These are phyloP conservation scores for Sphaerophoria rueppellii DNA, from an alignment of 2,888 invertebrate species.

Conservation along the genomic window DNA sequence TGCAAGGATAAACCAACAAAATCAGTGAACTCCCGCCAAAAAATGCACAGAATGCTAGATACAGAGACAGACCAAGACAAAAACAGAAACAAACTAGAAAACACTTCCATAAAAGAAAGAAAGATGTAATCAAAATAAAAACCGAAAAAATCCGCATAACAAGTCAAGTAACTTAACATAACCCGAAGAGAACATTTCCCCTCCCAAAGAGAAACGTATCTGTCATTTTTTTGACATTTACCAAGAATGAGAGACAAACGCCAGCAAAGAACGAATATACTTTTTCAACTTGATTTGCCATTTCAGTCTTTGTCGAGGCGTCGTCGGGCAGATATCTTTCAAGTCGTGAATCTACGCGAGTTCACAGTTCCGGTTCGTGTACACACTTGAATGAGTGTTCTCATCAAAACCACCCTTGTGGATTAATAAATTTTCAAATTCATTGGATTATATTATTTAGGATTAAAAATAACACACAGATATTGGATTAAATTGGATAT, in stretches of 20 bases:
- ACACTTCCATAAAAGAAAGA: neutral
- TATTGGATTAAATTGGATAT: constrained; percentile 54
- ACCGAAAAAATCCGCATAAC: constrained; percentile 28
- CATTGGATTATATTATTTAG: constrained; percentile 59
- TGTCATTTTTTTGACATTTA: constrained; percentile 31
- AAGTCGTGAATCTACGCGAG: constrained; percentile 52
- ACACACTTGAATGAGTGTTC: constrained; percentile 55
- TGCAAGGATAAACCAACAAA: too few species aligned
- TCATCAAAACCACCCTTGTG: constrained; percentile 50
- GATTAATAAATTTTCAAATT: constrained; percentile 50
- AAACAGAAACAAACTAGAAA: neutral
- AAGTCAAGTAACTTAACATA: neutral
- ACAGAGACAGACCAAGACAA: constrained; percentile 1
- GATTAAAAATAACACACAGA: constrained; percentile 20
- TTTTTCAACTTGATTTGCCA: constrained; percentile 46
- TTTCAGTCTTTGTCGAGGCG: constrained; percentile 72
- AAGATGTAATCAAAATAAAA: constrained; percentile 29
- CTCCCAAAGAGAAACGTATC: neutral
- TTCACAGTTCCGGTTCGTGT: constrained; percentile 69
- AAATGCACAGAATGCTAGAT: too few species aligned
- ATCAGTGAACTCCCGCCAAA: too few species aligned
- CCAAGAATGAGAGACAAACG: neutral
- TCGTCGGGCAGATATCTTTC: constrained; percentile 63
- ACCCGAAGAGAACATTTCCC: constrained; percentile 53
- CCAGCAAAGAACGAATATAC: constrained; percentile 61